phyloP scores from a whole-genome alignment of 2,113 vertebrate species.

The Ceyx cyanopectus region DNA sequence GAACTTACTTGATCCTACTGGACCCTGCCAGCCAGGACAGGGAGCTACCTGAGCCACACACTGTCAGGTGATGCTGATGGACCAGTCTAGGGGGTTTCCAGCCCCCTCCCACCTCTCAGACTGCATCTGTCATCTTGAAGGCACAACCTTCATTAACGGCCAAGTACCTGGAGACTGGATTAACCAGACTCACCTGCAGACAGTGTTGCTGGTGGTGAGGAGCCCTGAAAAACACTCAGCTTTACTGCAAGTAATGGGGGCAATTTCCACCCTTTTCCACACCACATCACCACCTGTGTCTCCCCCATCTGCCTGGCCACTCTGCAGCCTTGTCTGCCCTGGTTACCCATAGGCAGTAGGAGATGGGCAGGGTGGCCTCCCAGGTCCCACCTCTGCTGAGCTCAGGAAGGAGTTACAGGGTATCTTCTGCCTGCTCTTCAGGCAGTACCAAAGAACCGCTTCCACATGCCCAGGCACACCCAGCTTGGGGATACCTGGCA shows the following conservation, averaged over 20 bases:
- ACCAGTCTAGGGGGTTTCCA: fast-evolving
- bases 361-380: background rate
- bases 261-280: background rate
- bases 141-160: background rate
- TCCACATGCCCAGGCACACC: fast-evolving
- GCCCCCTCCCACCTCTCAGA: background rate
- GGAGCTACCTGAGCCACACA: fast-evolving
- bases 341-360: background rate
- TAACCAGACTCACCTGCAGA: background rate
- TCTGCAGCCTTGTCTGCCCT: background rate
- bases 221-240: background rate
- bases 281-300: fast-evolving
- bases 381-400: background rate
- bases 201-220: background rate
- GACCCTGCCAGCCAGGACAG: background rate
- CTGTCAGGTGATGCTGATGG: background rate
- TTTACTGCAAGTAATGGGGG: background rate
- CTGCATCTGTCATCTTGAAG: background rate
- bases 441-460: background rate
- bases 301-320: fast-evolving
- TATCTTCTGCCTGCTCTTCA: background rate
- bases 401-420: background rate
- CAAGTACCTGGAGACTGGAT: background rate
- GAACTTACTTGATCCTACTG: background rate
- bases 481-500: background rate